Evolutionary conservation across 2,797 vertebrate genomes (phyloP).

Genomic region (Cyprinella venusta): DNA sequence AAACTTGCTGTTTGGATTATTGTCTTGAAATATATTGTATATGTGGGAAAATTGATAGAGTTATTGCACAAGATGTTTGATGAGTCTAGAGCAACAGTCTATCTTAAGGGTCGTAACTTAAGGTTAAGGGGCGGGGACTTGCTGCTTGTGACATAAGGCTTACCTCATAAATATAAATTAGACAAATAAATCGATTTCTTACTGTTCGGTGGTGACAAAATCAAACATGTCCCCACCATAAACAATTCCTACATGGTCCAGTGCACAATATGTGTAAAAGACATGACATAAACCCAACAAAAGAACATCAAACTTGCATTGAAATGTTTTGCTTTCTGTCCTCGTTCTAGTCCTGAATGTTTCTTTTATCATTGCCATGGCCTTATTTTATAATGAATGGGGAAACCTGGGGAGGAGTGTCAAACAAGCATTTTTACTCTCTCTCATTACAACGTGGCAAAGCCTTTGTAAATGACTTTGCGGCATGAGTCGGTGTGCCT

Average conservation of each 20-base stretch:
- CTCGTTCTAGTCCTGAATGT: conserved; percentile 43
- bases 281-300: neutral
- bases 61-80: neutral
- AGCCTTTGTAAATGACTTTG: conserved; percentile 76
- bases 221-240: neutral
- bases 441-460: conserved; percentile 73
- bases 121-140: neutral
- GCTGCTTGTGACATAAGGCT: neutral
- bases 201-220: neutral
- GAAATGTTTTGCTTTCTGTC: conserved; percentile 17
- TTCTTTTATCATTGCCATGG: conserved; percentile 64
- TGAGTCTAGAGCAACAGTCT: conserved; percentile 16
- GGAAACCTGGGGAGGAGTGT: conserved; percentile 70
- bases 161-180: neutral
- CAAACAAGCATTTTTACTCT: conserved; percentile 73
- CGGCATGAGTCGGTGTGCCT: conserved; percentile 67
- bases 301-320: neutral
- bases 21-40: conserved; percentile 68
- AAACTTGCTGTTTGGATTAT: conserved; percentile 66
- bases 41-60: conserved; percentile 32
- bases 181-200: neutral
- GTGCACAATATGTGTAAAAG: neutral
- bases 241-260: neutral
- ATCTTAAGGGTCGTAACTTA: neutral
- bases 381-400: conserved; percentile 74